Evolutionary conservation across 2,888 invertebrate species (phyloP), one percentile per base, ranked within the genome.

Genomic region (Leucania comma): DNA sequence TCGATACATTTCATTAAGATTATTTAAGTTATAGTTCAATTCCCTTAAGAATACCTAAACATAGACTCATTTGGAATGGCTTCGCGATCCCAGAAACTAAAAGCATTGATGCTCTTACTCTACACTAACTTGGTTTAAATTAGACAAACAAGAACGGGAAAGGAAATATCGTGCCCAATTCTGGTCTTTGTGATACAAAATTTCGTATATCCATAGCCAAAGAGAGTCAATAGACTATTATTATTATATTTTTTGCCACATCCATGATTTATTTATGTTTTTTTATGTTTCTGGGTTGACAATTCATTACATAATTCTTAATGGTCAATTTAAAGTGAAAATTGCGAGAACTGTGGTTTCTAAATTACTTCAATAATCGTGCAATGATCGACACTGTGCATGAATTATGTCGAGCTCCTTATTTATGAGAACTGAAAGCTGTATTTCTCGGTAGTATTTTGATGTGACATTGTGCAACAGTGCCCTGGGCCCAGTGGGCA

Each of bases 1-100:
- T 74, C 69, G 70, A 81, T 84, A 84, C 80, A 76, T 80, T 58
- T 74, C 51, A 82, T 80, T 84, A 72, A 57, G 65, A 77, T 77
- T 54, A 54, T 53, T 61, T n/a, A 22, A 50, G 17, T 60, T 53
- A 62, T 26, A 66, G 60, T 48, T 64, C 20, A 59, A 64, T 58
- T 48, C 17, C 26, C 14, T 42, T 14, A 20, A 20, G n/a, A 26
- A 12, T 42, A n/a, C 22, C 17, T 22, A 46, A 54, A 62, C 14
- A 24, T 42, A 8, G 22, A 35, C 14, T 51, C 32, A 12, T 48
- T 64, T 20, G 3, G 22, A 50, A 46, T 42, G 14, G 9, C 17
- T 58, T 38, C 22, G 26, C 5, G 22, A 8, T 32, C 4, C 35
- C 20, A 6, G 9, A 61, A 46, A 51, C 24, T 22, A 29, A 10